Evolutionary conservation across 2,797 vertebrate species (phyloP), one percentile per base, ranked within the genome.

Genomic region (Neosilurus hyrtlii): DNA sequence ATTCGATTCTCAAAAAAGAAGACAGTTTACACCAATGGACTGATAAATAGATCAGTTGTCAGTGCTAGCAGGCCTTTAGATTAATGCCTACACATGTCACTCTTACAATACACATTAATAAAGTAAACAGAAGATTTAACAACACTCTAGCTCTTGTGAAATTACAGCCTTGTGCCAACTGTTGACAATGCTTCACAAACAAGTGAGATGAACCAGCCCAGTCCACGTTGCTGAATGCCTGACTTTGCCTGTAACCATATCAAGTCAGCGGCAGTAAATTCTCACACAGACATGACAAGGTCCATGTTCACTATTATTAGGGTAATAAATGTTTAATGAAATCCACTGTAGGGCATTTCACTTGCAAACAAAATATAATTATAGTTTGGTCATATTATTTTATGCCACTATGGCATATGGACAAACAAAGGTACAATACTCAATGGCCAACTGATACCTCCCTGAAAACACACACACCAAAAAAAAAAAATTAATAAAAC

Each of bases 241-340:
- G 89, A 86, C 88, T 85, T 71, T 83, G 81, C 79, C 84, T 90
- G 82, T 87, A 89, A 88, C 91, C 92, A 92, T 91, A 92, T 91
- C 88, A 89, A 91, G 92, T 86, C 89, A 92, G 90, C 91, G 93
- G 92, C 90, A 92, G 90, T 83, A 88, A 88, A 89, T 89, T 92
- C 91, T 92, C 92, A 90, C 88, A 90, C 81, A 51, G 37, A 67
- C 79, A 84, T 86, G 85, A 83, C 24, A 84, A 86, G 54, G 82
- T 70, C 79, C 79, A 81, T 80, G 82, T 43, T 78, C 80, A 66
- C 86, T 89, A 90, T 91, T 91, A 89, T 87, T 86, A 84, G 89
- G 65, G 54, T 85, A 84, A 88, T 84, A 83, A 89, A 87, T 82
- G 72, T 76, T 86, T 85, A 86, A 78, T 65, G 85, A 65, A 90